Percentiles rank a stretch among this genome's conserved stretches.
phyloP scores from a whole-genome alignment of 30 jellyfish, hydroid and myxozoan species.

The Aurelia sp. region DNA sequence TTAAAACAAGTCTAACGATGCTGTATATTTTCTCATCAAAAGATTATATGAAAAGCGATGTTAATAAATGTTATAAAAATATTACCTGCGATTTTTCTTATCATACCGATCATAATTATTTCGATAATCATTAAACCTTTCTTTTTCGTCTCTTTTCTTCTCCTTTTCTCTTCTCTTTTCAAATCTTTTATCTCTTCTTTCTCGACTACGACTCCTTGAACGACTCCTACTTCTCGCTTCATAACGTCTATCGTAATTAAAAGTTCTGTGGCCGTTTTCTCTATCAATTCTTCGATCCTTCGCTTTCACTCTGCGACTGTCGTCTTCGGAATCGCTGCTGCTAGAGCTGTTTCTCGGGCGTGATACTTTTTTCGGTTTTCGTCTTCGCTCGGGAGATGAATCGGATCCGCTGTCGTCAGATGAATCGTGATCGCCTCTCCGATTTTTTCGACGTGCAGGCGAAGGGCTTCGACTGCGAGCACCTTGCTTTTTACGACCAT shows the following conservation, averaged over 20 bases:
- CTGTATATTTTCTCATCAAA: too few relatives aligned
- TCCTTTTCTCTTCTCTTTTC: conserved; percentile 57
- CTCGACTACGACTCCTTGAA: conserved; percentile 75
- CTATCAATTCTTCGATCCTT: conserved; percentile 67
- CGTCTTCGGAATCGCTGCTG: conserved; percentile 71
- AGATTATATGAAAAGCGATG: too few relatives aligned
- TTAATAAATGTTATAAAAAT: too few relatives aligned
- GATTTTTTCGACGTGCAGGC: conserved; percentile 62
- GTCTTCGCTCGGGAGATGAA: conserved; percentile 73
- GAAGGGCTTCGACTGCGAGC: conserved; percentile 62
- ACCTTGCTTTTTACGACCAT: background rate
- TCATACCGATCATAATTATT: conserved; percentile 55
- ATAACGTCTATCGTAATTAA: conserved; percentile 57
- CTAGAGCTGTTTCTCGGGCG: conserved; percentile 42
- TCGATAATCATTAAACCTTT: conserved; percentile 34
- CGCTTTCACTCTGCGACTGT: conserved; percentile 49
- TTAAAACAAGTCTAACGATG: too few relatives aligned
- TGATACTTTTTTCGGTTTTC: conserved; percentile 41
- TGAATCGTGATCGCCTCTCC: conserved; percentile 45
- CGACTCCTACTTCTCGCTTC: conserved; percentile 68
- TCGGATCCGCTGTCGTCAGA: conserved; percentile 75
- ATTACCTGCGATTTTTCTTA: conserved; percentile 63
- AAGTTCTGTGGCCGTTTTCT: conserved; percentile 84
- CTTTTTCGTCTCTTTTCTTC: conserved; percentile 56
- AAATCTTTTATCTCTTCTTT: conserved; percentile 50